Evolutionary conservation across 2,113 vertebrate genomes (phyloP).

Genomic region (Erythrocercus mccallii): DNA sequence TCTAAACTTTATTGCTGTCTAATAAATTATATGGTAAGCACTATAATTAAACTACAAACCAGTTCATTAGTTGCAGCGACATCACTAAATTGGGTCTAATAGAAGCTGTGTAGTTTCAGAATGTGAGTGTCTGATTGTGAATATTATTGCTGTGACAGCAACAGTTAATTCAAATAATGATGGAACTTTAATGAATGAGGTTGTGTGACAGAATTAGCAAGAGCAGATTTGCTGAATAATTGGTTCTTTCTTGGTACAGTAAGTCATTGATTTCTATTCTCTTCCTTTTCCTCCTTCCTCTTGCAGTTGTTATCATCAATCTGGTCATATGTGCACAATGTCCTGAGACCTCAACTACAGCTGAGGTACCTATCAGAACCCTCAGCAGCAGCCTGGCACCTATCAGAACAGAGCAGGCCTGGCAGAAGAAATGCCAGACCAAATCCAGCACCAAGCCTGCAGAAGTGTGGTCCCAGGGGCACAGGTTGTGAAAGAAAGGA

Average conservation of each 20-base stretch:
- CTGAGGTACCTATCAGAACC: too few relatives aligned
- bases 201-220: slow-evolving; percentile 35
- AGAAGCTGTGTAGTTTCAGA: background rate
- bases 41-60: slow-evolving; percentile 42
- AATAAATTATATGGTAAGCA: slow-evolving; percentile 40
- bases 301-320: background rate
- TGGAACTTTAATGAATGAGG: slow-evolving; percentile 16
- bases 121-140: slow-evolving; percentile 9
- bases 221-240: slow-evolving; percentile 53
- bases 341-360: background rate
- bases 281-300: background rate
- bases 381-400: background rate
- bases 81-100: slow-evolving; percentile 4
- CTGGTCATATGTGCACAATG: background rate
- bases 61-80: slow-evolving; percentile 18
- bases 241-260: slow-evolving; percentile 51
- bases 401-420: background rate
- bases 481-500: background rate
- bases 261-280: slow-evolving; percentile 45
- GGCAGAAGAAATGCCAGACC: background rate
- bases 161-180: slow-evolving; percentile 56
- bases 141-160: slow-evolving; percentile 51
- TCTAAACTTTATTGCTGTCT: slow-evolving; percentile 29
- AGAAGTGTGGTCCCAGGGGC: accelerated
- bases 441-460: background rate